Conservation (phyloP, 2,113 vertebrate genomes). For the Rhipidura dahli region DNA sequence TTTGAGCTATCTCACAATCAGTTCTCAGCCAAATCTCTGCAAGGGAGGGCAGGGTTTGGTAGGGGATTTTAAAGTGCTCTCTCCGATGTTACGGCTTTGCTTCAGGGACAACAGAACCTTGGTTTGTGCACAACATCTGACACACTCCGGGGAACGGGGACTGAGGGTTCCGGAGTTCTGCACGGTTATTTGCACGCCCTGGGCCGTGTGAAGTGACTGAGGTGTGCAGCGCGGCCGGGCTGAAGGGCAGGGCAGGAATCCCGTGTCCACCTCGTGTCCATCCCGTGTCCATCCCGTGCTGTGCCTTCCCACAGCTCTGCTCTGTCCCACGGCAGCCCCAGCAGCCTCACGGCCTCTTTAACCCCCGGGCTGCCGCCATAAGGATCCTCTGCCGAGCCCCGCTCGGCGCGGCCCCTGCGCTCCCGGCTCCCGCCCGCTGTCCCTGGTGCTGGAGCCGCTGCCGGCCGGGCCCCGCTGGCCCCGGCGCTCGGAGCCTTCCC, state of each 20-base stretch:
- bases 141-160: not conserved
- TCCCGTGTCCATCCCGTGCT: not conserved
- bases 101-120: not conserved
- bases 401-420: not conserved
- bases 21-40: not conserved
- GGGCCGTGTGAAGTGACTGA: not conserved
- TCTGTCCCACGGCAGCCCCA: slow-evolving; percentile 7
- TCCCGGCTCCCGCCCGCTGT: not conserved
- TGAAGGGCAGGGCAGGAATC: slow-evolving; percentile 29
- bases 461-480: not conserved
- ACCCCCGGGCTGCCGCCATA: rapidly evolving
- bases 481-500: not conserved
- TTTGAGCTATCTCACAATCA: not conserved
- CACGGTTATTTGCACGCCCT: not conserved
- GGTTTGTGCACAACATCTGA: not conserved
- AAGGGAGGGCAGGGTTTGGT: not conserved
- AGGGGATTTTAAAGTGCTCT: not conserved
- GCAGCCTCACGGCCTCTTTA: slow-evolving; percentile 1
- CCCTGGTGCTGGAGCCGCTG: not conserved
- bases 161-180: not conserved
- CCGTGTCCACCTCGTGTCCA: not conserved
- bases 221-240: not conserved
- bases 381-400: rapidly evolving
- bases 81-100: not conserved
- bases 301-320: slow-evolving; percentile 11